These are phyloP conservation scores for Deroplatys truncata DNA, from an alignment of 2,888 invertebrate species.

Conservation along the genomic window DNA sequence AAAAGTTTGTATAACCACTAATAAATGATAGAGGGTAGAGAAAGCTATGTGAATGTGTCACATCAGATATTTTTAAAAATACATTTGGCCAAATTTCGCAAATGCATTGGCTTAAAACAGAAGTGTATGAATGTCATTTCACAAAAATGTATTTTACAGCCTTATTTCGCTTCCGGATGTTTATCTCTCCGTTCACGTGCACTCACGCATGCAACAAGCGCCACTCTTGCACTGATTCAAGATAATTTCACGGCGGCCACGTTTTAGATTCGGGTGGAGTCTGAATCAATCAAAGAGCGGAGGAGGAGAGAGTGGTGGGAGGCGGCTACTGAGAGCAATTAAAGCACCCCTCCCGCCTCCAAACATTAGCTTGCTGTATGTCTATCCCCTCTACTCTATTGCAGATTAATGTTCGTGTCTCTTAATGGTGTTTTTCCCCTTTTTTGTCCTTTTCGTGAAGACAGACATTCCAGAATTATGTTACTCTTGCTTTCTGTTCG, in stretches of 20 bases:
- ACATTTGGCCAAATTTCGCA: too few species aligned
- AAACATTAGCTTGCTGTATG: neutral
- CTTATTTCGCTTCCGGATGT: too few species aligned
- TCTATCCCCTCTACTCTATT: neutral
- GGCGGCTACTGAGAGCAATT: neutral
- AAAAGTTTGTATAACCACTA: too few species aligned
- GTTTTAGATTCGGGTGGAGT: constrained; percentile 4
- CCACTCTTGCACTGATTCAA: neutral
- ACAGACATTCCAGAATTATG: neutral
- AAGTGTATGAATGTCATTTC: too few species aligned
- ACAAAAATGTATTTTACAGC: too few species aligned
- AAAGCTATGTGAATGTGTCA: too few species aligned
- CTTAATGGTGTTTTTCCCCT: neutral
- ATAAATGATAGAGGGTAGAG: too few species aligned
- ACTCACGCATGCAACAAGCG: neutral
- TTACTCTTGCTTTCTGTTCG: neutral
- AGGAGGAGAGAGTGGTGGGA: neutral
- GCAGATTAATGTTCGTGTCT: neutral
- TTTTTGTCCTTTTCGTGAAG: neutral
- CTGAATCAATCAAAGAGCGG: neutral
- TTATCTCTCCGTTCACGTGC: too few species aligned
- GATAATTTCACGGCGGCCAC: neutral
- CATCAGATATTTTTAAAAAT: too few species aligned
- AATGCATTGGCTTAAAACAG: too few species aligned
- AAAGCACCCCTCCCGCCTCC: neutral